Evolutionary conservation across 2,888 invertebrate species (phyloP).

Genomic region (Nipponacmea schrenckii): DNA sequence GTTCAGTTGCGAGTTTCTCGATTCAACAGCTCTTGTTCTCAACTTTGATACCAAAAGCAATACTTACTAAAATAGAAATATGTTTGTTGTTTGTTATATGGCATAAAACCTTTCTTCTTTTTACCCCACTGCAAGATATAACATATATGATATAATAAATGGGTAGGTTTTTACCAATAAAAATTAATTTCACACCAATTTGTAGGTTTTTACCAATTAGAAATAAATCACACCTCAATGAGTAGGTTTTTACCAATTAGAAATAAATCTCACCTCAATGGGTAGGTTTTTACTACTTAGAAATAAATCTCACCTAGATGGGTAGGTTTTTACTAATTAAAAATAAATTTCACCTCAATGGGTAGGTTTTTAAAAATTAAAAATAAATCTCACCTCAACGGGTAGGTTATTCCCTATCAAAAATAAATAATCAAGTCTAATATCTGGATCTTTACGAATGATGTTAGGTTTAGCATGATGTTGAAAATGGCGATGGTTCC

Average conservation of each 20-base stretch:
- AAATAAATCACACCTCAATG: too few relatives aligned
- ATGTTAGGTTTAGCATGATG: conserved; percentile 66
- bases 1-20: too few relatives aligned
- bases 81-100: conserved; percentile 59
- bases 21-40: too few relatives aligned
- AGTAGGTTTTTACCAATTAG: too few relatives aligned
- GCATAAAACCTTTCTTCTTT: conserved; percentile 58
- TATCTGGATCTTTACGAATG: conserved; percentile 62
- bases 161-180: too few relatives aligned
- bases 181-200: too few relatives aligned
- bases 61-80: conserved; percentile 62
- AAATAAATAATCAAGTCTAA: conserved; percentile 56
- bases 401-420: conserved; percentile 60
- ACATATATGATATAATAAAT: too few relatives aligned
- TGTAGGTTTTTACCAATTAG: too few relatives aligned
- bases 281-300: too few relatives aligned
- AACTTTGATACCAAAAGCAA: too few relatives aligned
- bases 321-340: background rate
- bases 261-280: too few relatives aligned
- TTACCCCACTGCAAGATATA: conserved; percentile 46
- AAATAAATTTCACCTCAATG: background rate
- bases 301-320: too few relatives aligned
- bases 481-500: conserved; percentile 65
- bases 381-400: conserved; percentile 26
- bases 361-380: background rate